phyloP scores from a whole-genome alignment of 1,140 invertebrate species.

The Pseudomyrmex gracilis region DNA sequence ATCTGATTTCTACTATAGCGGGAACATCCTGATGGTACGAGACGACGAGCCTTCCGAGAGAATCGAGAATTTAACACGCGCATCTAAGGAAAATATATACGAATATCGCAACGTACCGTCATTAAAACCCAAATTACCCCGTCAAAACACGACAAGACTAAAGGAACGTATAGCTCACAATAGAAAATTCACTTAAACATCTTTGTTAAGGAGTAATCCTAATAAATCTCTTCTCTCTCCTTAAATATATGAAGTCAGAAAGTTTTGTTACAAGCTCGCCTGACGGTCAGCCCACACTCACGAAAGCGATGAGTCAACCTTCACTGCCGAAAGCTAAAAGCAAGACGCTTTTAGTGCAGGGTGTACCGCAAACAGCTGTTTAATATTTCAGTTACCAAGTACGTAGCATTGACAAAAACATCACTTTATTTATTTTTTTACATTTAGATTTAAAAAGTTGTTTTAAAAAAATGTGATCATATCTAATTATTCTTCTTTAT shows the following conservation, averaged over 20 bases:
- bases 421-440: conserved; percentile 55
- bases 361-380: conserved; percentile 90
- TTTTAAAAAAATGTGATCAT: conserved; percentile 4
- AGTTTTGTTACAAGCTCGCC: conserved; percentile 85
- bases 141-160: conserved; percentile 79
- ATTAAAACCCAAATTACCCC: conserved; percentile 84
- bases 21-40: conserved; percentile 90
- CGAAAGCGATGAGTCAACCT: conserved; percentile 86
- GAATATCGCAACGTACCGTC: conserved; percentile 90
- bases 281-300: conserved; percentile 84
- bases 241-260: conserved; percentile 86
- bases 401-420: background rate
- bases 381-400: conserved; percentile 75
- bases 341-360: conserved; percentile 87
- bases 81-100: conserved; percentile 90
- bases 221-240: no score
- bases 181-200: conserved; percentile 85
- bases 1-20: conserved; percentile 91
- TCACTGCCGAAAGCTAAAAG: conserved; percentile 84
- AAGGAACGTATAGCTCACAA: conserved; percentile 83
- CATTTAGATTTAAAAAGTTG: background rate
- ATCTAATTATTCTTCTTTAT: background rate
- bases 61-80: conserved; percentile 89
- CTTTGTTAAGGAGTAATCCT: conserved; percentile 86
- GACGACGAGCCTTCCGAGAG: conserved; percentile 88